These are phyloP conservation scores for Leptobrachium leishanense DNA, from an alignment of 2,113 vertebrate species.

Conservation along the genomic window DNA sequence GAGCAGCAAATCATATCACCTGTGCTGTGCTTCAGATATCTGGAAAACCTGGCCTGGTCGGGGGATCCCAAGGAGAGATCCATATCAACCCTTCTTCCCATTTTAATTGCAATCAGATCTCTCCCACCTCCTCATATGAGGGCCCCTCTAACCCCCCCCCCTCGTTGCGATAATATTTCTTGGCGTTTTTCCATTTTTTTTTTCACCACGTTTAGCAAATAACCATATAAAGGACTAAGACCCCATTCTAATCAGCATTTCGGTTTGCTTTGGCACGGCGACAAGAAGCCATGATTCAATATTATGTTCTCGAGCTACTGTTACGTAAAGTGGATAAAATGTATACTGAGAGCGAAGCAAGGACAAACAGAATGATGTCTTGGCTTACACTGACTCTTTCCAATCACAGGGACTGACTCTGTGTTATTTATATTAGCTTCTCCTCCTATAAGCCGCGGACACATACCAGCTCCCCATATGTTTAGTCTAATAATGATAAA, in stretches of 20 bases:
- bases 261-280: conserved; percentile 14
- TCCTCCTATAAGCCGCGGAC: conserved; percentile 9
- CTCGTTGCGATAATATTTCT: no score
- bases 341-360: conserved; percentile 1
- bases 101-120: no score
- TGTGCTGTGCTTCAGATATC: no score
- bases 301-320: conserved; percentile 17
- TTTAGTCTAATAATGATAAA: not conserved
- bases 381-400: not conserved
- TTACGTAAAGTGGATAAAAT: conserved; percentile 5
- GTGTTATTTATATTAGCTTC: conserved; percentile 5
- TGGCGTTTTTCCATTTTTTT: no score
- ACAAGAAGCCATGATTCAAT: not conserved
- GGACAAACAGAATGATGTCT: conserved; percentile 7
- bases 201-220: not conserved
- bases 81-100: no score
- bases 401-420: not conserved
- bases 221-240: conserved; percentile 2
- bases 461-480: not conserved
- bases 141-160: no score
- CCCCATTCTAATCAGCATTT: not conserved
- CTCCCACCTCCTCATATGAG: no score
- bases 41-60: no score
- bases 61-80: no score
- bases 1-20: no score